Evolutionary conservation across 2,797 vertebrate genomes (phyloP).

Genomic region (Sebastes flavidus): DNA sequence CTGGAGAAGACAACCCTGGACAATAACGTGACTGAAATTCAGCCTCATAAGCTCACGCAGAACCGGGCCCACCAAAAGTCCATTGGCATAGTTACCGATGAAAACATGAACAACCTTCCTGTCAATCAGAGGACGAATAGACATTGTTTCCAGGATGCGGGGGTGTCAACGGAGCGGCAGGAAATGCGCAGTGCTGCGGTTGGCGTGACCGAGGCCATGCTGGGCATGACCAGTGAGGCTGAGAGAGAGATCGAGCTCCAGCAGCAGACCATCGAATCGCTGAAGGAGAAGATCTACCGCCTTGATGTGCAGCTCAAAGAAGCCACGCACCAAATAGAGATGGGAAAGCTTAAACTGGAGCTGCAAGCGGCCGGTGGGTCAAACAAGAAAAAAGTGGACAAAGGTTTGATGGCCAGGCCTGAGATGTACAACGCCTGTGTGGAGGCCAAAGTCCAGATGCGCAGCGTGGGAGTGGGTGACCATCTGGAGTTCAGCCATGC

Average conservation of each 20-base stretch:
- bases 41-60: constrained; percentile 9
- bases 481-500: constrained; percentile 77
- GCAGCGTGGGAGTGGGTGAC: constrained; percentile 87
- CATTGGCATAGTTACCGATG: constrained; percentile 86
- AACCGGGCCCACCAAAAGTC: constrained; percentile 79
- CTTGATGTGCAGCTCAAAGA: constrained; percentile 95
- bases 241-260: constrained; percentile 95
- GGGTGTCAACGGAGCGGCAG: constrained; percentile 79
- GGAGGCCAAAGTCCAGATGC: constrained; percentile 85
- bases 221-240: constrained; percentile 88
- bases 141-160: constrained; percentile 75
- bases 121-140: constrained; percentile 70
- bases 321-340: constrained; percentile 92
- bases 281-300: constrained; percentile 96
- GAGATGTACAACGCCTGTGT: constrained; percentile 84
- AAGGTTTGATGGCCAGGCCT: constrained; percentile 86
- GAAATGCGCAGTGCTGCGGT: constrained; percentile 80
- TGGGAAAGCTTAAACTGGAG: constrained; percentile 96
- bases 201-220: constrained; percentile 91
- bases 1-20: constrained; percentile 91
- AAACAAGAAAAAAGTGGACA: constrained; percentile 90
- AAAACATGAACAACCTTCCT: constrained; percentile 86
- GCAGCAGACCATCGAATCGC: constrained; percentile 92
- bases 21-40: constrained; percentile 45
- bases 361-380: constrained; percentile 89